Conservation (phyloP, 2,888 invertebrate genomes). For the Acutogordius australiensis region DNA sequence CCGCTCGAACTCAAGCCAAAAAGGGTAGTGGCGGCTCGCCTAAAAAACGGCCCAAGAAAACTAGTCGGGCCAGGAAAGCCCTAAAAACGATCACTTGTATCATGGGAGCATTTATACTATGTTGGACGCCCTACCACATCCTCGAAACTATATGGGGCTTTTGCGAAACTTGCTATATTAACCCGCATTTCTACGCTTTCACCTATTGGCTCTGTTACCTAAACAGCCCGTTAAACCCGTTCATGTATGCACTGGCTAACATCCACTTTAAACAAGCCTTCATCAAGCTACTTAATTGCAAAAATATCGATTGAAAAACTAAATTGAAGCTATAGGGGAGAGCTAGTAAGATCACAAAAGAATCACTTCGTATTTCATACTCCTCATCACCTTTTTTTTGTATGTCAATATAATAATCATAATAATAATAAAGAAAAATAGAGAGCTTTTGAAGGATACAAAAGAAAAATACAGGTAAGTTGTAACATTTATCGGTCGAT, state of each 20-base stretch:
- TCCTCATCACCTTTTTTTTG: no score
- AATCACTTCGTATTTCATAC: no score
- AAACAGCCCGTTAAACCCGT: slow-evolving; percentile 20
- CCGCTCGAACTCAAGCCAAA: no score
- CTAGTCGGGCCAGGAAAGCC: slow-evolving; percentile 21
- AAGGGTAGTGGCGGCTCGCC: no score
- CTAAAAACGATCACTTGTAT: slow-evolving; percentile 22
- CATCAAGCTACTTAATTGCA: slow-evolving; percentile 12
- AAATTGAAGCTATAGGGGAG: no score
- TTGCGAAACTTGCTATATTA: slow-evolving; percentile 20
- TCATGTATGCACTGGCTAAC: slow-evolving; percentile 22
- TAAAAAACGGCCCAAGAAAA: slow-evolving; percentile 18
- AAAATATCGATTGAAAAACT: not conserved
- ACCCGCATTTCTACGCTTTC: slow-evolving; percentile 19
- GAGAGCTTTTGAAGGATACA: no score
- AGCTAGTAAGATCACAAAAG: no score
- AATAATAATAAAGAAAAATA: no score
- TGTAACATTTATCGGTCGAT: no score
- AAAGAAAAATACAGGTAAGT: no score
- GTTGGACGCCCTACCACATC: slow-evolving; percentile 22
- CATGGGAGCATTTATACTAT: slow-evolving; percentile 21
- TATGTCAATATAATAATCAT: no score
- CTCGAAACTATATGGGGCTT: slow-evolving; percentile 22
- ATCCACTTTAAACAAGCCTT: slow-evolving; percentile 20
- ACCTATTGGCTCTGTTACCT: slow-evolving; percentile 22